A percentile compares a stretch with the other conserved stretches of the same genome.
Evolutionary conservation across 2,113 vertebrate genomes (phyloP).

Genomic region (Apodemus speciosus): DNA sequence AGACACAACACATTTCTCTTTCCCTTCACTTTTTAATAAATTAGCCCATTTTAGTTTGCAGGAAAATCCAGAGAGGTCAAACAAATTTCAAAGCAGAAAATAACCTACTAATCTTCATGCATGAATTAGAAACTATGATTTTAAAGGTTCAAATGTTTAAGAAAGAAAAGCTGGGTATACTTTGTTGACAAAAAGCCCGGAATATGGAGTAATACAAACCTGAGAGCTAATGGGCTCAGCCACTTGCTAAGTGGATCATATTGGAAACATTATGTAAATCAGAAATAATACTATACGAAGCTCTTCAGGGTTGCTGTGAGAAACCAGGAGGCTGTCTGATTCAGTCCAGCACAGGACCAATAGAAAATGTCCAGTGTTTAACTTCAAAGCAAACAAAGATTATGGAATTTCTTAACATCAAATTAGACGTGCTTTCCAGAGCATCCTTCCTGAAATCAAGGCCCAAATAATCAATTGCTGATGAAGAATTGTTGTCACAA

Average conservation of each 20-base stretch:
- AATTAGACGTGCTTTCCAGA: not conserved
- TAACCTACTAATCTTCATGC: not conserved
- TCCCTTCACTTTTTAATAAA: conserved; percentile 9
- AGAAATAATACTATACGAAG: not conserved
- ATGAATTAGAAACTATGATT: not conserved
- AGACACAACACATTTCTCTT: conserved; percentile 15
- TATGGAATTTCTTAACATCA: conserved; percentile 32
- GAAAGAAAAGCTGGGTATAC: not conserved
- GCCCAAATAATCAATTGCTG: not conserved
- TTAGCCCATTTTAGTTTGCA: not conserved
- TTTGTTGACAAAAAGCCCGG: not conserved
- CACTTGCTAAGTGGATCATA: not conserved
- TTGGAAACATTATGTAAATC: not conserved
- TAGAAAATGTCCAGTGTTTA: not conserved
- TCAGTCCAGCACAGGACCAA: not conserved
- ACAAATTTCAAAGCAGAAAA: conserved; percentile 53
- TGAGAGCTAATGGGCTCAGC: not conserved
- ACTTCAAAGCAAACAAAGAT: not conserved
- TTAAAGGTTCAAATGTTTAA: conserved; percentile 48
- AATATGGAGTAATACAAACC: not conserved
- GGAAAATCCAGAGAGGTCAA: conserved; percentile 28
- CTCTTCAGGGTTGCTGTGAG: not conserved
- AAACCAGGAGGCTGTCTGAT: not conserved
- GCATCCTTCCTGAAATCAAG: not conserved
- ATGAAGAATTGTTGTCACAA: not conserved